Evolutionary conservation across 2,113 vertebrate species (phyloP).

Genomic region (Ia io): DNA sequence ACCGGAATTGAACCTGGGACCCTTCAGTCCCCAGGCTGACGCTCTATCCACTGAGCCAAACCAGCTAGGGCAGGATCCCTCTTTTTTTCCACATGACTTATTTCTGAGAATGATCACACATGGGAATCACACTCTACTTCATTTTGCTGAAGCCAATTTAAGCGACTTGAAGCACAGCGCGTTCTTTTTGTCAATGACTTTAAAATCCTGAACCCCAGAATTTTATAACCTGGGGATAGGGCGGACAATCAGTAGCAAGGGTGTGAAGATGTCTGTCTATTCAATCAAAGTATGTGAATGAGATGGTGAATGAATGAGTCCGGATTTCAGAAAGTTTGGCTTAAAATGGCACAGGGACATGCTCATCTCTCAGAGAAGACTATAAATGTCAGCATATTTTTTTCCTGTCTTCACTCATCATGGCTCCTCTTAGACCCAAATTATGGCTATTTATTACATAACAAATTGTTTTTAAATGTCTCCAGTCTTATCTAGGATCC

Average conservation of each 20-base stretch:
- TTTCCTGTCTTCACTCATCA: conserved; percentile 15
- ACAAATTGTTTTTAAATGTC: conserved; percentile 52
- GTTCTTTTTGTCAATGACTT: not conserved
- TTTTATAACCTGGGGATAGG: not conserved
- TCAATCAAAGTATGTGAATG: not conserved
- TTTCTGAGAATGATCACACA: not conserved
- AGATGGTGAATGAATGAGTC: not conserved
- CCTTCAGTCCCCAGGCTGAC: too few species aligned
- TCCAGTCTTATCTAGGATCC: conserved; percentile 25
- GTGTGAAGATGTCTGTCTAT: not conserved
- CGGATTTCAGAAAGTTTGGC: conserved; percentile 46
- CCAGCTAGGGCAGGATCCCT: not conserved
- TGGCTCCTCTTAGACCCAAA: conserved; percentile 22
- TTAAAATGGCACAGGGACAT: not conserved
- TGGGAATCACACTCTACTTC: not conserved
- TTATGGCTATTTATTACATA: conserved; percentile 47
- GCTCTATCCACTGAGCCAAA: too few species aligned
- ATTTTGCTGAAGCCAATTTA: not conserved
- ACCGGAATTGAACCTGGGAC: too few species aligned
- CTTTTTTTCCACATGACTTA: not conserved
- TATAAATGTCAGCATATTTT: conserved; percentile 55
- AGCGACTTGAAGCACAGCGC: not conserved
- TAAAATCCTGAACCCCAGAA: conserved; percentile 24
- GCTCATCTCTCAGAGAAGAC: conserved; percentile 14
- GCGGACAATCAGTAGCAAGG: not conserved